Conservation (phyloP, 2,113 vertebrate genomes). For the Cricetomys ansorgei region DNA sequence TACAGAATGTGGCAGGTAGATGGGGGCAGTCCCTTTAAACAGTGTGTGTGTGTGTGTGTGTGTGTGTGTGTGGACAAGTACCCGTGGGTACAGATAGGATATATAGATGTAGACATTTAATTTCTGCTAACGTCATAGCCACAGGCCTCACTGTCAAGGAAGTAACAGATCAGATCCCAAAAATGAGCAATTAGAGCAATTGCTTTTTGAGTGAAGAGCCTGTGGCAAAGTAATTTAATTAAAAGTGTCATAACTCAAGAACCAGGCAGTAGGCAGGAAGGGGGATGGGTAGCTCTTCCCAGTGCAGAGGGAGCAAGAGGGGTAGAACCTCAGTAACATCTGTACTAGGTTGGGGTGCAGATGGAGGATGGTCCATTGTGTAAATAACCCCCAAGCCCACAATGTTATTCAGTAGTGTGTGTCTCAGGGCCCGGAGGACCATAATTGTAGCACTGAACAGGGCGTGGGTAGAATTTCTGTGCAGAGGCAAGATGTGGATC, state of each 20-base stretch:
- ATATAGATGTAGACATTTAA: neutral
- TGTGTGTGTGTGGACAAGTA: neutral
- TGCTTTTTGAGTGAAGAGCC: neutral
- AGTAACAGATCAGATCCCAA: conserved; percentile 2
- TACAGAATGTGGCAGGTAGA: neutral
- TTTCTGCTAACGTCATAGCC: neutral
- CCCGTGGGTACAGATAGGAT: neutral
- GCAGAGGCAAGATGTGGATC: neutral
- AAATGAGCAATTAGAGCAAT: conserved; percentile 49
- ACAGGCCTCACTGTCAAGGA: conserved; percentile 25
- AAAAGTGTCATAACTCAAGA: conserved; percentile 53
- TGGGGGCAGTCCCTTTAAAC: neutral
- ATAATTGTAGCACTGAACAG: no score
- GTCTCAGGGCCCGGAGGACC: neutral
- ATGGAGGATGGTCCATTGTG: no score
- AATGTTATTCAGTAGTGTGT: accelerated
- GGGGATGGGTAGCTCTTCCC: neutral
- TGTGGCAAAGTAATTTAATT: conserved; percentile 22
- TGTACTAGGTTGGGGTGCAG: neutral
- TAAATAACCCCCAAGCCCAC: neutral
- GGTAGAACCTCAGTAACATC: neutral
- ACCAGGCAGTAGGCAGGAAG: neutral
- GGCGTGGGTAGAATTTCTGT: accelerated
- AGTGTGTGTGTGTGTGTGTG: neutral
- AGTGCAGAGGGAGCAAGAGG: neutral